phyloP scores from a whole-genome alignment of 2,888 invertebrate species.

The Aspidiotus rigidus region DNA sequence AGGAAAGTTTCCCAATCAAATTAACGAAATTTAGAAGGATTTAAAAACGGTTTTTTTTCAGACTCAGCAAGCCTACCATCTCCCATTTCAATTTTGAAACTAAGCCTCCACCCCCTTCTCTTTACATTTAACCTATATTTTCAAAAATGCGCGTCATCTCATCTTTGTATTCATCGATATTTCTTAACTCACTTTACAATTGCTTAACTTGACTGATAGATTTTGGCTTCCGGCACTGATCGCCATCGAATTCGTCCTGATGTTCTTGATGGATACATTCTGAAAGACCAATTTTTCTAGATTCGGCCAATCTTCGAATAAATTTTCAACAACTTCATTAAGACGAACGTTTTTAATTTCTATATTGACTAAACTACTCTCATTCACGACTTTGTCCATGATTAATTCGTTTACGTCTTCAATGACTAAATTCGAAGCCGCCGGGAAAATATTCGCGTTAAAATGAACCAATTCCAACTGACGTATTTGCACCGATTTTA shows the following conservation, averaged over 20 bases:
- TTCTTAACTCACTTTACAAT: constrained; percentile 19
- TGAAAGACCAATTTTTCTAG: constrained; percentile 18
- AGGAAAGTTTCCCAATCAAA: too few relatives aligned
- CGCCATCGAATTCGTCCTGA: constrained; percentile 3
- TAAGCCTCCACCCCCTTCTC: too few relatives aligned
- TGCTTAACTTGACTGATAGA: constrained; percentile 15
- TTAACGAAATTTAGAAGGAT: too few relatives aligned
- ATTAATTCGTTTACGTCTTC: constrained; percentile 23
- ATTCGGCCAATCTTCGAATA: constrained; percentile 15
- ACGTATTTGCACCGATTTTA: constrained; percentile 27
- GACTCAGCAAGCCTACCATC: too few relatives aligned
- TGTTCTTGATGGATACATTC: constrained; percentile 16
- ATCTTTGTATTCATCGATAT: not conserved
- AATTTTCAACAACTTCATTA: constrained; percentile 6
- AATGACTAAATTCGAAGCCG: constrained; percentile 5
- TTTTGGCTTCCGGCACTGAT: constrained; percentile 1
- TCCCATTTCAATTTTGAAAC: too few relatives aligned
- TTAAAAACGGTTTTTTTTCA: too few relatives aligned
- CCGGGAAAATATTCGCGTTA: constrained; percentile 21
- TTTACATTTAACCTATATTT: too few relatives aligned
- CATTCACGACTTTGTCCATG: constrained; percentile 15
- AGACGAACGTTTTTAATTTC: constrained; percentile 16
- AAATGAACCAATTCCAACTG: constrained; percentile 19
- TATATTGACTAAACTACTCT: constrained; percentile 11
- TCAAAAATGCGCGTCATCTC: too few relatives aligned